Conservation (phyloP, 2,888 invertebrate species). For the Stenodera caucasica region DNA sequence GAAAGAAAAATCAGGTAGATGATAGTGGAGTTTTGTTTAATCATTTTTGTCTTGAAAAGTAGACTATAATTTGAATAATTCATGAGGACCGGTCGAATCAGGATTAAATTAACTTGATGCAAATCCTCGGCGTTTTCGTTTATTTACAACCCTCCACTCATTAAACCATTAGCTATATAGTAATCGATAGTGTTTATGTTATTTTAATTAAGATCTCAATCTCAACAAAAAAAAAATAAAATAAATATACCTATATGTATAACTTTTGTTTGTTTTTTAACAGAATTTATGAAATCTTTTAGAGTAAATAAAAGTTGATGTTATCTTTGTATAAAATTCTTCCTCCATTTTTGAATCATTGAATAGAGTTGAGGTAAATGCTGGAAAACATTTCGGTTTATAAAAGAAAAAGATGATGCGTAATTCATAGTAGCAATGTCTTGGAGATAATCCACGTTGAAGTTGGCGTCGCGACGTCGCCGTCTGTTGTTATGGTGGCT, state of each 20-base stretch:
- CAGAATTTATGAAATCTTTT: too few species aligned
- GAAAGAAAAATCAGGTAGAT: slow-evolving; percentile 22
- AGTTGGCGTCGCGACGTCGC: slow-evolving; percentile 27
- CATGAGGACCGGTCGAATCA: slow-evolving; percentile 44
- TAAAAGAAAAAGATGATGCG: neutral
- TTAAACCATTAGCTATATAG: slow-evolving; percentile 31
- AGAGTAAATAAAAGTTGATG: neutral
- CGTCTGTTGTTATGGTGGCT: slow-evolving; percentile 24
- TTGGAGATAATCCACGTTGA: slow-evolving; percentile 11
- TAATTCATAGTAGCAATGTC: neutral
- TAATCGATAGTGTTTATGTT: slow-evolving; percentile 26
- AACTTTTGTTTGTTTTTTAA: too few species aligned
- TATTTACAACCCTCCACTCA: slow-evolving; percentile 38
- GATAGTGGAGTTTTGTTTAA: slow-evolving; percentile 26
- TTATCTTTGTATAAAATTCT: neutral
- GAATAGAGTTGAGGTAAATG: neutral
- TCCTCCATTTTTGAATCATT: neutral
- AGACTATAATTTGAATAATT: slow-evolving; percentile 43
- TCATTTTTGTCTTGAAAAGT: slow-evolving; percentile 39
- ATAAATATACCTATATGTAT: too few species aligned
- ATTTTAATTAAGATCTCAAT: neutral
- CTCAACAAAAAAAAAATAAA: too few species aligned
- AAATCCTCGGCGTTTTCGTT: slow-evolving; percentile 43
- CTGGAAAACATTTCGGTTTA: neutral
- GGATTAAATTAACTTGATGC: slow-evolving; percentile 46